Evolutionary conservation across 2,888 invertebrate species (phyloP).

Genomic region (Pomacea canaliculata): DNA sequence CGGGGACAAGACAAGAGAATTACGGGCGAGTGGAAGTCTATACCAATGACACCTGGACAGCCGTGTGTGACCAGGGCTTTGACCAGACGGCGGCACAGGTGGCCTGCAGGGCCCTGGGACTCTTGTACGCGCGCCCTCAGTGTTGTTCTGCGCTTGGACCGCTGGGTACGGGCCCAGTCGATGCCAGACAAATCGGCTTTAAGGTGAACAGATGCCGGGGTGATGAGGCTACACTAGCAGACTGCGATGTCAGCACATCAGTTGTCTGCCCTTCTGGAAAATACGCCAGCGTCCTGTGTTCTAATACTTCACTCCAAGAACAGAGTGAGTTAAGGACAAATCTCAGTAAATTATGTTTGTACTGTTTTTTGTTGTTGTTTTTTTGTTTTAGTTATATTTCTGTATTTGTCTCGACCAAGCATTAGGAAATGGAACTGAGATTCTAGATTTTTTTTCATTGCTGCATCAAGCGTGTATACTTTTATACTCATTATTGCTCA

Average conservation of each 20-base stretch:
- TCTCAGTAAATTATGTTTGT: too few relatives aligned
- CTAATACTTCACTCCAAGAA: slow-evolving; percentile 20
- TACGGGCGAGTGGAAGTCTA: slow-evolving; percentile 54
- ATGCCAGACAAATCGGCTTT: slow-evolving; percentile 15
- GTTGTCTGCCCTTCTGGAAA: slow-evolving; percentile 37
- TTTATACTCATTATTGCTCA: too few relatives aligned
- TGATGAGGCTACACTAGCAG: slow-evolving; percentile 13
- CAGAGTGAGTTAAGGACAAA: not conserved
- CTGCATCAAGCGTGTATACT: too few relatives aligned
- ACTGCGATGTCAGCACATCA: slow-evolving; percentile 15
- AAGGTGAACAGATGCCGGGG: slow-evolving; percentile 25
- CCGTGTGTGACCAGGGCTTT: slow-evolving; percentile 53
- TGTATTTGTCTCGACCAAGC: too few relatives aligned
- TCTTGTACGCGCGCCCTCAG: slow-evolving; percentile 41
- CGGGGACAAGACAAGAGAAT: slow-evolving; percentile 37
- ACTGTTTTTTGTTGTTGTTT: too few relatives aligned
- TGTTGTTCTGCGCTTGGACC: slow-evolving; percentile 49
- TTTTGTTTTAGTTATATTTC: too few relatives aligned
- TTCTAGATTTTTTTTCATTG: too few relatives aligned
- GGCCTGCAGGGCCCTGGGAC: slow-evolving; percentile 50
- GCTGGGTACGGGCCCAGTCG: not conserved
- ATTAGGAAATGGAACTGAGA: too few relatives aligned
- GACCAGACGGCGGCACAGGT: slow-evolving; percentile 42
- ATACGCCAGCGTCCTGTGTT: slow-evolving; percentile 59
- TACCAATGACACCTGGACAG: slow-evolving; percentile 45